A percentile compares a stretch with the other conserved stretches of the same genome.
Evolutionary conservation across 1,140 invertebrate genomes (phyloP).

Genomic region (Vanessa atalanta): DNA sequence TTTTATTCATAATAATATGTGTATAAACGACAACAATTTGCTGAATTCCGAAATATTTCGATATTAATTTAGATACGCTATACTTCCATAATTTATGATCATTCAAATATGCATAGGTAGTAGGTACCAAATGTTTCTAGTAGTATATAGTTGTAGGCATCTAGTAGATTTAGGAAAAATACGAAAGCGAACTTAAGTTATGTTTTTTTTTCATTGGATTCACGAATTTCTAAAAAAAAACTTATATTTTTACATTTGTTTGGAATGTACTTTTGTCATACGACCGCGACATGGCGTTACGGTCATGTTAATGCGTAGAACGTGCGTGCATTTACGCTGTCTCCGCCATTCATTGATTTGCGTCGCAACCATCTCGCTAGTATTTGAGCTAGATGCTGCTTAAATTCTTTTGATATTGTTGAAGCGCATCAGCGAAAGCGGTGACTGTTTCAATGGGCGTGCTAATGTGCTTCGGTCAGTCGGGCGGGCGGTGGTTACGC

Average conservation of each 20-base stretch:
- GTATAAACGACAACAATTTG: no score
- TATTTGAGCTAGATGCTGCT: not conserved
- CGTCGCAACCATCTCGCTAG: not conserved
- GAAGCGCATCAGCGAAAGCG: not conserved
- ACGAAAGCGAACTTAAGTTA: no score
- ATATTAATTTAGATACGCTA: no score
- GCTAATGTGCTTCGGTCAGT: slow-evolving; percentile 41
- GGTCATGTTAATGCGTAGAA: slow-evolving; percentile 16
- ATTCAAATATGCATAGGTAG: no score
- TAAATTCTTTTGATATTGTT: slow-evolving; percentile 2
- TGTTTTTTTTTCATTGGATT: no score
- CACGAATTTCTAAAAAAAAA: no score
- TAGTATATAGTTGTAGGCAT: no score
- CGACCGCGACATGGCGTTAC: not conserved
- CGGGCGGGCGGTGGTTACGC: slow-evolving; percentile 51
- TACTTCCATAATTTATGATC: no score
- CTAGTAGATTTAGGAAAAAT: no score
- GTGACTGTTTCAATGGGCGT: slow-evolving; percentile 44
- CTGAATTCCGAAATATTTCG: no score
- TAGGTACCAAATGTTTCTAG: no score
- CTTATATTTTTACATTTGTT: not conserved
- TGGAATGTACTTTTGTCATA: not conserved
- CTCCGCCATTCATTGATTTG: slow-evolving; percentile 19
- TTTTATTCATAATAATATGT: no score
- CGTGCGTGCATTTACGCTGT: slow-evolving; percentile 14